Conservation (phyloP, 2,113 vertebrate genomes). For the Rhabdornis inornatus region DNA sequence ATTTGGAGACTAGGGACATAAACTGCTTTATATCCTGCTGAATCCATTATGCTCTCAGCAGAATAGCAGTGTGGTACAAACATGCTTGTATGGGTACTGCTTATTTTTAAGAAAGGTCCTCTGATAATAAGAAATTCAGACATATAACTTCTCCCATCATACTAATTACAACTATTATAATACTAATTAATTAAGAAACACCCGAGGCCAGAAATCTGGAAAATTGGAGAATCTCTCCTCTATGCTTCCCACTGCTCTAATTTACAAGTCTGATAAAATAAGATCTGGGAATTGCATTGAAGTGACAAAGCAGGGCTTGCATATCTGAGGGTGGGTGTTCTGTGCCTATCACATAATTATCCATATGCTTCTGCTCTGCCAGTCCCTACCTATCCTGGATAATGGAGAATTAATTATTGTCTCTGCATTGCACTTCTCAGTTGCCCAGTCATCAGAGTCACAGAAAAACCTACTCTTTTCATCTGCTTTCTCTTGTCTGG, state of each 20-base stretch:
- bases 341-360: neutral
- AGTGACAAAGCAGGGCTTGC: neutral
- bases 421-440: neutral
- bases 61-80: neutral
- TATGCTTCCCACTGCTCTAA: neutral
- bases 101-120: neutral
- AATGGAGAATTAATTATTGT: neutral
- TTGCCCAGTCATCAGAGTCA: neutral
- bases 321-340: neutral
- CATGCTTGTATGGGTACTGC: neutral
- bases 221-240: neutral
- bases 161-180: neutral
- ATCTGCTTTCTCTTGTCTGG: neutral
- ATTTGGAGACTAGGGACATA: neutral
- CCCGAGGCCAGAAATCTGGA: neutral
- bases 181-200: neutral
- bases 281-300: neutral
- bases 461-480: neutral
- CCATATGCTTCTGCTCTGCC: neutral
- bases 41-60: neutral
- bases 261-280: neutral
- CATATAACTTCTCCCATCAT: neutral
- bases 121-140: neutral
- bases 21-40: neutral
- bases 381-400: neutral